A percentile compares a stretch with the other conserved stretches of the same genome.
Conservation (phyloP, 2,113 vertebrate genomes). For the Ptilorrhoa leucosticta region DNA sequence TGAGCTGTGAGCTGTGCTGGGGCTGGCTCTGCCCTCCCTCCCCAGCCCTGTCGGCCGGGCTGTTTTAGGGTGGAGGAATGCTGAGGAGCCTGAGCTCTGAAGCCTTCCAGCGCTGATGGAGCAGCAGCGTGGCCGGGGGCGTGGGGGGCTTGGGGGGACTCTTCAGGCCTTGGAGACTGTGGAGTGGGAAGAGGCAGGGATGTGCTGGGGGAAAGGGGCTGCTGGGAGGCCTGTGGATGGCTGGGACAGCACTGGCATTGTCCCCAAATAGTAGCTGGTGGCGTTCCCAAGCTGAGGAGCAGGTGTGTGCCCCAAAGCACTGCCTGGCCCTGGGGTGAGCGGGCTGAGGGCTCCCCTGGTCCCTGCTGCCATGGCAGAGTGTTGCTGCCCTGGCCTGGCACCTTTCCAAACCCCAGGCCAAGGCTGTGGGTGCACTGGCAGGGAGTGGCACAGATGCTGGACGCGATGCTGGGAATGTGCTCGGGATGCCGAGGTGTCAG, state of each 20-base stretch:
- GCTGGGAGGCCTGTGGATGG: rapidly evolving
- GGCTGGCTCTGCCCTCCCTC: background rate
- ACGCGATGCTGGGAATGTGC: rapidly evolving
- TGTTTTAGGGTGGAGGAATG: background rate
- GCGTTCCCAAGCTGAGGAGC: rapidly evolving
- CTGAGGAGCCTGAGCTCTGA: background rate
- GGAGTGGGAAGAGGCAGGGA: rapidly evolving
- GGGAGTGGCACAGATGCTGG: background rate
- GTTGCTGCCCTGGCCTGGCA: background rate
- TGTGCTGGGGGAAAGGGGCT: background rate
- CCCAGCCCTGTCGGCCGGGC: rapidly evolving
- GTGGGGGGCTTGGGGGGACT: background rate
- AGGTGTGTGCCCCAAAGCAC: rapidly evolving
- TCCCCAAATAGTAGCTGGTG: rapidly evolving
- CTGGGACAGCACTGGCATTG: rapidly evolving
- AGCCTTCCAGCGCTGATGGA: rapidly evolving
- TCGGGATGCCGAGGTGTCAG: rapidly evolving
- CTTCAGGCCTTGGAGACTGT: rapidly evolving
- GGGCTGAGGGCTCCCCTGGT: rapidly evolving
- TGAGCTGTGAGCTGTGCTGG: rapidly evolving
- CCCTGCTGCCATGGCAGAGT: rapidly evolving
- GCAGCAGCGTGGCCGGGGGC: rapidly evolving
- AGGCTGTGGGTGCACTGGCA: background rate
- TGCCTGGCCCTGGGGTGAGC: background rate
- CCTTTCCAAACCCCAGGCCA: rapidly evolving